Conservation (phyloP, 1,140 invertebrate species). For the Neodiprion fabricii region DNA sequence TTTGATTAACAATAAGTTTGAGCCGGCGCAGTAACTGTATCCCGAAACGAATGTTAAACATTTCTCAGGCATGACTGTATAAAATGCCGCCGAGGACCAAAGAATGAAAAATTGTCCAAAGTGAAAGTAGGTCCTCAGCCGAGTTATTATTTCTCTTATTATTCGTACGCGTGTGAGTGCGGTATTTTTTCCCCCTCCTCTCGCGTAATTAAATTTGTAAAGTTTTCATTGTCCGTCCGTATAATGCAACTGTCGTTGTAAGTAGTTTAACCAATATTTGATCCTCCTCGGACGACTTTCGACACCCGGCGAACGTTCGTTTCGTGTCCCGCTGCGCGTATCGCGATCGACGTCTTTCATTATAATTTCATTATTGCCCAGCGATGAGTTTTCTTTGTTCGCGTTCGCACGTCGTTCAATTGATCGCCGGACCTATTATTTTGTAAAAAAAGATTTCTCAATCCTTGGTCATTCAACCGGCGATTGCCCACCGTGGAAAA, state of each 20-base stretch:
- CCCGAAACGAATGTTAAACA: too few species aligned
- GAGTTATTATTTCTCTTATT: neutral
- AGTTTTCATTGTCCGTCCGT: neutral
- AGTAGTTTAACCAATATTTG: neutral
- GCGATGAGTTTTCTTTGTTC: neutral
- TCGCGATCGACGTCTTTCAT: neutral
- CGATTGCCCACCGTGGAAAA: neutral
- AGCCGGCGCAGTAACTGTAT: too few species aligned
- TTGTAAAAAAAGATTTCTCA: neutral
- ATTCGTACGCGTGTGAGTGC: too few species aligned
- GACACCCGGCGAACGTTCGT: neutral
- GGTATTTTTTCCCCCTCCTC: neutral
- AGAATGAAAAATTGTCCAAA: conserved; percentile 2
- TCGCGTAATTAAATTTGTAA: neutral
- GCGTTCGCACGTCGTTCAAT: neutral
- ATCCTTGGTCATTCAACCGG: neutral
- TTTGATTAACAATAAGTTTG: too few species aligned
- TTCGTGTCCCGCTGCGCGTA: neutral
- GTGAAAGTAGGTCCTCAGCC: neutral
- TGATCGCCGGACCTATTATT: neutral
- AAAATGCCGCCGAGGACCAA: neutral
- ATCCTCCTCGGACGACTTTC: neutral
- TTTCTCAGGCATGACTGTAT: too few species aligned
- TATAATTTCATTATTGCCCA: conserved; percentile 6
- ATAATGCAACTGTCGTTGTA: neutral